Evolutionary conservation across 2,113 vertebrate genomes (phyloP), one percentile per base, ranked within the genome.

Genomic region (Chelonoidis abingdonii): DNA sequence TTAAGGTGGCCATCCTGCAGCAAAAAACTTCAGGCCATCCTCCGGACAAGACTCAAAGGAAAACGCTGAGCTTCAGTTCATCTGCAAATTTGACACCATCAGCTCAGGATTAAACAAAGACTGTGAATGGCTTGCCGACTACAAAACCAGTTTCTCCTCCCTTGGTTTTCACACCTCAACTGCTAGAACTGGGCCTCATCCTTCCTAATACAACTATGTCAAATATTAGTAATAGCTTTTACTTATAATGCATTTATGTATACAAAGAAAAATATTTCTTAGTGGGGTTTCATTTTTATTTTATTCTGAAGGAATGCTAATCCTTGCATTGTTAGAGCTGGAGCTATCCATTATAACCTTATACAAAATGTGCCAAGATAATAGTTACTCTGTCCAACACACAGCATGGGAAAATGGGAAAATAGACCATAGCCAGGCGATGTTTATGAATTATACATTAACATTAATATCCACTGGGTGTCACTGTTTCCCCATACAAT

Each of bases 401-500:
- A 1, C 8, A 4, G n/a, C 38, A 57, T 25, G 56, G 56, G 25
- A 10, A 57, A 8, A 35, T 5, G 29, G 83, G 69, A n/a, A 72
- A 87, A 4, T 2, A 2, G 80, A 10, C 41, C 62, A 50, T 22
- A n/a, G 11, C 21, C 10, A 10, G 1, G 0, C 24, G 54, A 53
- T 6, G 86, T 25, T 57, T 14, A 29, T 65, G 16, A 6, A 17
- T 1, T 62, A 3, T 0, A 69, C 35, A 31, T 85, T 65, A 78
- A 1, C 3, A 25, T 3, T 8, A 38, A 31, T 50, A 52, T 84
- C 80, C 97, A 54, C 93, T 94, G 93, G 97, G 93, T 94, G 97
- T 97, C 97, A 93, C 94, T 97, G 93, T 97, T 91, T 87, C 2
- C 93, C 69, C 88, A 80, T 84, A 3, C 75, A 93, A 89, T 35